Evolutionary conservation across 2,113 vertebrate genomes (phyloP).

Genomic region (Neofelis nebulosa): DNA sequence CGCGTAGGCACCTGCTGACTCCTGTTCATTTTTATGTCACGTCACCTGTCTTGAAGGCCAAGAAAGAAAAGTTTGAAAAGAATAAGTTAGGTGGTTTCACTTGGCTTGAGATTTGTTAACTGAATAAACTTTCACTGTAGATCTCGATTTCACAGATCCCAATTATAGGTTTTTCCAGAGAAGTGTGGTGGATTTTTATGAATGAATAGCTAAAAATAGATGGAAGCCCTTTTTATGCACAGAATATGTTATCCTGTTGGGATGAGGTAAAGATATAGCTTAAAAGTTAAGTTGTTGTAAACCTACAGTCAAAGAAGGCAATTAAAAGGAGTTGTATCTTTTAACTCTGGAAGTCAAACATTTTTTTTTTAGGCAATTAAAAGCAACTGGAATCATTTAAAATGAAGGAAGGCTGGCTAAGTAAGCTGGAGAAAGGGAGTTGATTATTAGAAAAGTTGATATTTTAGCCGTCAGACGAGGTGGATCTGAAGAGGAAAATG

Average conservation of each 20-base stretch:
- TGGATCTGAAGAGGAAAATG: neutral
- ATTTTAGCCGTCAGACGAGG: constrained; percentile 2
- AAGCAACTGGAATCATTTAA: neutral
- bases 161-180: neutral
- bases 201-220: neutral
- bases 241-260: neutral
- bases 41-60: neutral
- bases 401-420: constrained; percentile 7
- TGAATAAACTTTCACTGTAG: neutral
- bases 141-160: neutral
- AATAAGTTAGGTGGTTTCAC: neutral
- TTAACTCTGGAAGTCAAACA: neutral
- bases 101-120: constrained; percentile 8
- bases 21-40: neutral
- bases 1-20: constrained; percentile 6
- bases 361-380: neutral
- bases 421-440: neutral
- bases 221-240: neutral
- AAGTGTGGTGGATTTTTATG: neutral
- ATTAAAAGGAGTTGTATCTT: neutral
- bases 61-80: neutral
- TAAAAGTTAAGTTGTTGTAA: neutral
- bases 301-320: neutral
- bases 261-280: neutral
- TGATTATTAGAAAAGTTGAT: neutral